Base-by-base conservation (phyloP, 2,113 vertebrate genomes). In the Saguinus imperator region DNA sequence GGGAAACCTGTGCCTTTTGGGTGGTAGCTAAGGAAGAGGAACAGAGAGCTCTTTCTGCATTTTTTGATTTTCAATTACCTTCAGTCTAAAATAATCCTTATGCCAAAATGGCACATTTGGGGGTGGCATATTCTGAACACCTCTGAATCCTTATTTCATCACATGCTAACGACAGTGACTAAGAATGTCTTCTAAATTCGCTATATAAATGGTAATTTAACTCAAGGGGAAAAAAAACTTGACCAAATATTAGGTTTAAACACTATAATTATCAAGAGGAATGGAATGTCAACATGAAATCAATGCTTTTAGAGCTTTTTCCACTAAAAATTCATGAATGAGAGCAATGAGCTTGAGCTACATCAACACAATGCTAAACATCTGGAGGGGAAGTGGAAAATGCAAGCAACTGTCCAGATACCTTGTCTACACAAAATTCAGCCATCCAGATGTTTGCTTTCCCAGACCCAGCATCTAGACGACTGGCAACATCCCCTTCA, bases 311-410 rank as follows among this genome's bases (percentile, higher is more conserved):
- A 85, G 57, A 89, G 86, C 18, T 48, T 94, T 80, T 95, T 95
- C 77, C 90, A 61, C 45, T 90, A 89, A 95, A 95, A 97, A 92
- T 86, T 84, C 85, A 92, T 86, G 20, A 90, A 79, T 90, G 68
- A 95, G 88, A 97, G 37, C 40, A 91, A 61, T 45, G 25, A 57
- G 43, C 55, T 89, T 96, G 75, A 80, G 72, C 75, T 90, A 40
- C 16, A 87, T 5, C 40, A 77, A 94, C 80, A 92, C 73, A 96
- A 87, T 91, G 13, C 48, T 73, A n/a, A 91, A 89, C 88, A 96
- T 93, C 85, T 96, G 81, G 57, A 91, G 35, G n/a, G 86, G 48
- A 80, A 90, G 35, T 48, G 43, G n/a, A 88, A 94, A 82, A 84
- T 52, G 17, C 27, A 72, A 73, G 16, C 4, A 91, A 75, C 72